phyloP scores from a whole-genome alignment of 2,797 vertebrate genomes.

The Falco novaeseelandiae region DNA sequence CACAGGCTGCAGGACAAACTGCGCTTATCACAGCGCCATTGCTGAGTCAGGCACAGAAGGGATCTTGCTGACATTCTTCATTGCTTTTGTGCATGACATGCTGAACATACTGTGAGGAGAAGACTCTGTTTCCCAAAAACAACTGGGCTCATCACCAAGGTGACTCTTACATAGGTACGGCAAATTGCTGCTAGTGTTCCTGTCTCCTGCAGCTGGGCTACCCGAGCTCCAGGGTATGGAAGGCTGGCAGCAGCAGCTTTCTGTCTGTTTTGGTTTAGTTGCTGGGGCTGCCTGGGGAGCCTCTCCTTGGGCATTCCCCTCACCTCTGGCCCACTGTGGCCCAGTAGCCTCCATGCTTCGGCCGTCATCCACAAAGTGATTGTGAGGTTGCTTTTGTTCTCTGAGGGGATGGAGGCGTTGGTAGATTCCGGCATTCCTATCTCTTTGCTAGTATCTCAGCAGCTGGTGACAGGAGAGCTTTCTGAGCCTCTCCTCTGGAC shows the following conservation, averaged over 20 bases:
- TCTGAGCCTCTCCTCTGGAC: not conserved
- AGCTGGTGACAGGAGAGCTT: not conserved
- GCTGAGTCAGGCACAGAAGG: constrained; percentile 42
- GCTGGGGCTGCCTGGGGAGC: not conserved
- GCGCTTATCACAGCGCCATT: not conserved
- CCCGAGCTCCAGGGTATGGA: not conserved
- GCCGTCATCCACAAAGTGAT: not conserved
- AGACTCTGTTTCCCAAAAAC: not conserved
- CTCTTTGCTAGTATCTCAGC: not conserved
- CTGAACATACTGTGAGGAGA: not conserved
- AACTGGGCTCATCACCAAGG: not conserved
- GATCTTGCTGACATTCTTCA: constrained; percentile 5
- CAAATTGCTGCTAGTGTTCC: not conserved
- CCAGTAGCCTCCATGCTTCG: not conserved
- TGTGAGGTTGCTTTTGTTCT: not conserved
- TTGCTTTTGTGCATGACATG: not conserved
- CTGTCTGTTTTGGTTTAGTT: not conserved
- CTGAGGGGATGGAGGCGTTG: not conserved
- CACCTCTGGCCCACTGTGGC: not conserved
- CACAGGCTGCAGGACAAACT: not conserved
- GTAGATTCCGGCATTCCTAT: not conserved
- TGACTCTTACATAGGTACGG: not conserved
- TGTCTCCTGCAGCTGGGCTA: not conserved
- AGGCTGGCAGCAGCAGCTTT: not conserved
- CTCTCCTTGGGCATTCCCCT: not conserved